Evolutionary conservation across 2,113 vertebrate species (phyloP).

Genomic region (Scomber scombrus): DNA sequence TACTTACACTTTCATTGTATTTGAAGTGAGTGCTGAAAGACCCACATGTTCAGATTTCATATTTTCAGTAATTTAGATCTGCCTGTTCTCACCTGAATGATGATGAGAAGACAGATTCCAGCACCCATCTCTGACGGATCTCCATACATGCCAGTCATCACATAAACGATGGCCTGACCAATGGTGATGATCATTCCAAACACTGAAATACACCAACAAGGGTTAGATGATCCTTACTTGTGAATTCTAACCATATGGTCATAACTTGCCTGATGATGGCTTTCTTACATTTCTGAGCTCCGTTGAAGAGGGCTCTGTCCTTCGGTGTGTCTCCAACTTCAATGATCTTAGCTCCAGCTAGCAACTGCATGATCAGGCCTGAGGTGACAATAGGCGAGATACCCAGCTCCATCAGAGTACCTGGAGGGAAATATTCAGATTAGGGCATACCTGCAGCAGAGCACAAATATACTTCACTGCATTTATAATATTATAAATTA

Average conservation of each 20-base stretch:
- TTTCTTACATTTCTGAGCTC: conserved; percentile 94
- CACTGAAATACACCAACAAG: conserved; percentile 80
- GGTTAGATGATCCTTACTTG: background rate
- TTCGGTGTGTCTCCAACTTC: conserved; percentile 99
- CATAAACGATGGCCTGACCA: conserved; percentile 97
- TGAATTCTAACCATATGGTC: background rate
- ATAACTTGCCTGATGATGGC: background rate
- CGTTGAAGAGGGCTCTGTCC: conserved; percentile 98
- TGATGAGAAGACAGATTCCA: conserved; percentile 98
- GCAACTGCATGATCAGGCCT: conserved; percentile 98
- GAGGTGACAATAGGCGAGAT: conserved; percentile 99
- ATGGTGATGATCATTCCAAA: conserved; percentile 99
- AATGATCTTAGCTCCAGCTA: conserved; percentile 98
- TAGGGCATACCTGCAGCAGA: conserved; percentile 7
- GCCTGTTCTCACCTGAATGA: conserved; percentile 90
- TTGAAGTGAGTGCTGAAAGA: too few relatives aligned
- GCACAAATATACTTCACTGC: background rate
- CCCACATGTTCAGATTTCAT: too few relatives aligned
- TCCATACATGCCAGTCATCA: conserved; percentile 99
- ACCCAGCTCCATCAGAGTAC: conserved; percentile 97
- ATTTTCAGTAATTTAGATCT: too few relatives aligned
- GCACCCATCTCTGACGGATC: conserved; percentile 99
- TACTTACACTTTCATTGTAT: too few relatives aligned
- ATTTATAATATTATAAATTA: background rate
- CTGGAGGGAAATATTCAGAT: conserved; percentile 75